Evolutionary conservation across 2,888 invertebrate species (phyloP), one percentile per base, ranked within the genome.

Genomic region (Spodoptera littoralis): DNA sequence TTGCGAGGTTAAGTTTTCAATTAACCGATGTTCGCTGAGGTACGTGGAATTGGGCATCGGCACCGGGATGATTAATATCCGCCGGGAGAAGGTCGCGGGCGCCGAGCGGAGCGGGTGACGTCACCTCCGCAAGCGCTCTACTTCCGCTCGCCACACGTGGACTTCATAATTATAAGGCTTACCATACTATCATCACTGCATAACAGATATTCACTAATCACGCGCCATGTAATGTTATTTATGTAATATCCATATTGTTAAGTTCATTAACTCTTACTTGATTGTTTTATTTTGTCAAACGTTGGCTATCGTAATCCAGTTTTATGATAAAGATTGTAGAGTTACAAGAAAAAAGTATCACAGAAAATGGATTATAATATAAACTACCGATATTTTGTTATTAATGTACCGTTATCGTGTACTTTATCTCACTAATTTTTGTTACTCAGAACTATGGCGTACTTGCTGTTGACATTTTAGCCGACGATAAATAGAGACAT

Each of bases 61-160:
- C 71, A 78, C 77, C 89, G 88, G 92, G 89, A 92, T 94, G 93
- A 94, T 93, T 94, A 93, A 94, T 93, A 92, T 93, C 93, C 93
- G 93, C 84, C 80, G 84, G 84, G 88, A 86, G 91, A 92, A 92
- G 92, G 92, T 89, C 92, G 92, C 88, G 82, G 82, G 82, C 85
- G 67, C 73, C 73, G 83, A 79, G 78, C 85, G 75, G 84, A n/a
- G 70, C 22, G 45, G 45, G 60, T 93, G 93, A 93, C 93, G 93
- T 94, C 93, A 93, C 88, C 89, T 90, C 91, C 90, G 91, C 86
- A 80, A 84, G 85, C 84, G 83, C 84, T 85, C 84, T 80, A 85
- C 89, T 93, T 94, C 94, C 93, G 92, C 84, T 85, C 85, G 83
- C 81, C 81, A 80, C 83, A 83, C 81, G 84, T 84, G 81, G 77